These are phyloP conservation scores for Rotaria magnacalcarata DNA, from an alignment of 2,888 invertebrate genomes.

Conservation along the genomic window DNA sequence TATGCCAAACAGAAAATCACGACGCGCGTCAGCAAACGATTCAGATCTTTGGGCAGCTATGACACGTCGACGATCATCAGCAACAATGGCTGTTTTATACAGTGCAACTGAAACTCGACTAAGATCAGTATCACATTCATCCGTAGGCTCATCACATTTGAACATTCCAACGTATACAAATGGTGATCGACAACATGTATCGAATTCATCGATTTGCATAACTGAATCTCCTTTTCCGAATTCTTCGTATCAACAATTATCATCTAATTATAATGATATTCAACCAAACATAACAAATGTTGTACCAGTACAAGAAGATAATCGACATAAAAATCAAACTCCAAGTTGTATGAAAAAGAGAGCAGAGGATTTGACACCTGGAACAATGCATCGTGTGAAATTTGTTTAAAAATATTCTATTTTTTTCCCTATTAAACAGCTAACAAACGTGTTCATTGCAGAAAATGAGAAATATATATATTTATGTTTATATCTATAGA, in stretches of 20 bases:
- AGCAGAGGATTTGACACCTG: background rate
- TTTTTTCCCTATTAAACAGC: background rate
- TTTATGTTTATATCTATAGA: background rate
- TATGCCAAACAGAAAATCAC: background rate
- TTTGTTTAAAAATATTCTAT: background rate
- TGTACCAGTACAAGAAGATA: background rate
- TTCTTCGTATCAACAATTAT: slow-evolving; percentile 14
- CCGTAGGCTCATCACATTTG: background rate
- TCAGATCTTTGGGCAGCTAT: slow-evolving; percentile 9
- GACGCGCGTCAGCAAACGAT: slow-evolving; percentile 1
- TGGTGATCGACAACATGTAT: background rate
- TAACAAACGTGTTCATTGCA: background rate
- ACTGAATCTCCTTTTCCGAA: slow-evolving; percentile 16
- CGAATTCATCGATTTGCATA: background rate
- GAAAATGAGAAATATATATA: background rate
- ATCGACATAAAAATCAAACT: background rate
- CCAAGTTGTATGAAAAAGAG: slow-evolving; percentile 23
- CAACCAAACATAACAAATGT: background rate
- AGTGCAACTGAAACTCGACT: background rate
- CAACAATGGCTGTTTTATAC: background rate
- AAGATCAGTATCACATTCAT: background rate
- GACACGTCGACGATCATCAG: slow-evolving; percentile 5
- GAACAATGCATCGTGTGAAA: background rate
- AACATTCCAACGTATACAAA: background rate
- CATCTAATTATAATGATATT: background rate